phyloP scores from a whole-genome alignment of 2,888 invertebrate species.

The Apamea anceps region DNA sequence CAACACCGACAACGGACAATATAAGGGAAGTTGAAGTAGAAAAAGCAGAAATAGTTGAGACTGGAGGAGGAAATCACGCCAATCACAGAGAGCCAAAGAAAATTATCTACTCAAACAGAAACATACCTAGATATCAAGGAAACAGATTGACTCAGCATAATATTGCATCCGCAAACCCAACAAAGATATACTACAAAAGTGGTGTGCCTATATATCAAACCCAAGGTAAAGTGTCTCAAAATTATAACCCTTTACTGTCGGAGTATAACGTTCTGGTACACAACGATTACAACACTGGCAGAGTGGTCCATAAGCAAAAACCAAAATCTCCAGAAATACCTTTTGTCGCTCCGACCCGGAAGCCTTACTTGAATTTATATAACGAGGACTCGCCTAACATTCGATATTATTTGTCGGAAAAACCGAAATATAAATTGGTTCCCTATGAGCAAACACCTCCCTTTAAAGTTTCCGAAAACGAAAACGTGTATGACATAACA shows the following conservation, averaged over 20 bases:
- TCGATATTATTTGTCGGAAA: constrained; percentile 83
- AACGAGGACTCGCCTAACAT: constrained; percentile 77
- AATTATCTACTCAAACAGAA: constrained; percentile 79
- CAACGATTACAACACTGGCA: constrained; percentile 75
- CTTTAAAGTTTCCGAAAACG: constrained; percentile 70
- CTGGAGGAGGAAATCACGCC: constrained; percentile 70
- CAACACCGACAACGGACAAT: constrained; percentile 81
- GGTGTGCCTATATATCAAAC: constrained; percentile 75
- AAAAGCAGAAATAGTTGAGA: constrained; percentile 84
- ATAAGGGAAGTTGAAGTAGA: constrained; percentile 82
- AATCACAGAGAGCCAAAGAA: constrained; percentile 81
- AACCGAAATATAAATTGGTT: constrained; percentile 86
- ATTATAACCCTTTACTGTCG: constrained; percentile 75
- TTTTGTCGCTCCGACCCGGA: constrained; percentile 74
- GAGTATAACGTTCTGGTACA: constrained; percentile 71
- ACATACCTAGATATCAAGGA: constrained; percentile 87
- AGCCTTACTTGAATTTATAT: constrained; percentile 80
- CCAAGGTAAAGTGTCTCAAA: constrained; percentile 73
- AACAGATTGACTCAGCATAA: constrained; percentile 87
- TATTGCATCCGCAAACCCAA: constrained; percentile 86
- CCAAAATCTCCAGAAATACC: constrained; percentile 73
- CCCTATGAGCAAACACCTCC: constrained; percentile 89
- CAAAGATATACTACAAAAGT: constrained; percentile 83
- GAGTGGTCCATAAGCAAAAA: constrained; percentile 75
- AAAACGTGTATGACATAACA: constrained; percentile 71